Conservation (phyloP, 2,113 vertebrate genomes). For the Eublepharis macularius region DNA sequence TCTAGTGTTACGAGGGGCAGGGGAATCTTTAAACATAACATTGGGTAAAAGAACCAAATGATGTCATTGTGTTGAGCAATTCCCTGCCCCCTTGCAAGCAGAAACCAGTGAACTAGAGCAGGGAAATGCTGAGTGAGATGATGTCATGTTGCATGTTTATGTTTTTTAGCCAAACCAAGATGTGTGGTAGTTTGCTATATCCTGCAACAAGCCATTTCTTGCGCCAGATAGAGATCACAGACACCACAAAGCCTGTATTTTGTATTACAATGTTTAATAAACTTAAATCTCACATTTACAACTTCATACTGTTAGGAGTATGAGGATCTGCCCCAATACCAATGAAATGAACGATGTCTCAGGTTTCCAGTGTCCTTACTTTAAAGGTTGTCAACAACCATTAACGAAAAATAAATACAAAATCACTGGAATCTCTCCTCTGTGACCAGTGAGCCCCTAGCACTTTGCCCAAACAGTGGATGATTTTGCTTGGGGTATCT, state of each 20-base stretch:
- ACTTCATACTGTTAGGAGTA: neutral
- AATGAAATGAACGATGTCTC: neutral
- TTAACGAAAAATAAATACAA: neutral
- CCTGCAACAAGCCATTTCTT: neutral
- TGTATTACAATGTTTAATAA: neutral
- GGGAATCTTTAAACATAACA: neutral
- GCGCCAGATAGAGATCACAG: neutral
- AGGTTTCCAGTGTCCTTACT: neutral
- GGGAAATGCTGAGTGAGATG: neutral
- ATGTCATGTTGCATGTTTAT: neutral
- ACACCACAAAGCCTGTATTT: neutral
- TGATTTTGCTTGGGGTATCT: neutral
- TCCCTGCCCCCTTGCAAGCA: neutral
- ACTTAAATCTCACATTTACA: neutral
- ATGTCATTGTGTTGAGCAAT: neutral
- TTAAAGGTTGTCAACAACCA: neutral
- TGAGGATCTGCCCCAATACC: neutral
- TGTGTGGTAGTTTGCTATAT: neutral
- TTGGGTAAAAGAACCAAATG: neutral
- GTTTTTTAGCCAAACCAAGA: neutral
- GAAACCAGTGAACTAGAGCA: neutral
- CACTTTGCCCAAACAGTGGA: neutral
- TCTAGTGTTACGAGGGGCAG: too few relatives aligned
- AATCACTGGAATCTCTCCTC: neutral
- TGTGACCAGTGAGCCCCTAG: neutral